A percentile compares a stretch with the other conserved stretches of the same genome.
Conservation (phyloP, 2,113 vertebrate genomes). For the Gavia stellata region DNA sequence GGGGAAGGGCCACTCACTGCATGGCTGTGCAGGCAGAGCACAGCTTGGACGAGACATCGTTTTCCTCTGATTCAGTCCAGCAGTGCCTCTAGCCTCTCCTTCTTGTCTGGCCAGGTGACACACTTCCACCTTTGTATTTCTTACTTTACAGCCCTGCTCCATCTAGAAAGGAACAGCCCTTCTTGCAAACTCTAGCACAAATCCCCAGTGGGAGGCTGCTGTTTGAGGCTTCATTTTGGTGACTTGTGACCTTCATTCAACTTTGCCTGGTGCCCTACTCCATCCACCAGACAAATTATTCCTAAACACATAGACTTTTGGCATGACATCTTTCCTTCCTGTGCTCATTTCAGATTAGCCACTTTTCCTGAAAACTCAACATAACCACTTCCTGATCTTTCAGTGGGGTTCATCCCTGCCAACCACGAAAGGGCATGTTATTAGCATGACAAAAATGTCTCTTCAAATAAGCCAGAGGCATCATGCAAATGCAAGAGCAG, state of each 20-base stretch:
- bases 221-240: background rate
- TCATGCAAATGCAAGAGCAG: background rate
- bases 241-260: background rate
- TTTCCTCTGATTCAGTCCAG: background rate
- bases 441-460: background rate
- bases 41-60: fast-evolving
- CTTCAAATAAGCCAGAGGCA: background rate
- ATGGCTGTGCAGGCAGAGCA: background rate
- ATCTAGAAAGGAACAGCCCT: background rate
- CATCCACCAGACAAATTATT: background rate
- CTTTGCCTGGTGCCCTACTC: background rate
- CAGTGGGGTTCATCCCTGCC: background rate
- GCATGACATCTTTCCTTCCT: background rate
- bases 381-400: background rate
- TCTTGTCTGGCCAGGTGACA: background rate
- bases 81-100: background rate
- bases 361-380: background rate
- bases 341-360: background rate
- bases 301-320: background rate
- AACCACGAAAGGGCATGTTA: background rate
- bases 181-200: background rate
- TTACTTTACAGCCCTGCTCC: background rate
- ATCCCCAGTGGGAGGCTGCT: background rate
- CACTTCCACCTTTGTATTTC: background rate
- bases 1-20: background rate